These are phyloP conservation scores for Spongia lamella DNA, from an alignment of 37 sponge, comb jelly and placozoan genomes.

Conservation along the genomic window DNA sequence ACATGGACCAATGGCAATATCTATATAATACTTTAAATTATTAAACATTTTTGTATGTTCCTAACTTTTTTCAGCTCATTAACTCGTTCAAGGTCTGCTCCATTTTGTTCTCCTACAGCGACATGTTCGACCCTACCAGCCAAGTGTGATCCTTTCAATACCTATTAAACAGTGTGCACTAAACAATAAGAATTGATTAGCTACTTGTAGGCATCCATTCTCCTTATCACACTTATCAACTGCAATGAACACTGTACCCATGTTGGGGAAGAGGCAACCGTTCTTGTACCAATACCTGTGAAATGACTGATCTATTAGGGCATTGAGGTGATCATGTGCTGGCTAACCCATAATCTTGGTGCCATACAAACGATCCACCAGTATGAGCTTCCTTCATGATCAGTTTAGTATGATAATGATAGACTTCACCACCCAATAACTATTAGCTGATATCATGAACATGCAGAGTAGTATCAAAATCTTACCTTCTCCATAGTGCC, in stretches of 20 bases:
- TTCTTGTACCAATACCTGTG: slow-evolving; percentile 90
- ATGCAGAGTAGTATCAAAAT: not conserved
- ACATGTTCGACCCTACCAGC: slow-evolving; percentile 79
- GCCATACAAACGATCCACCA: slow-evolving; percentile 94
- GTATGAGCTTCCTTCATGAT: slow-evolving; percentile 94
- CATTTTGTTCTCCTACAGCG: slow-evolving; percentile 75
- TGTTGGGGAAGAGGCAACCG: slow-evolving; percentile 87
- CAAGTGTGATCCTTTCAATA: slow-evolving; percentile 77
- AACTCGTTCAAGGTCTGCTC: slow-evolving; percentile 85
- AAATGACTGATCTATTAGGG: not conserved
- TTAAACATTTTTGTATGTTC: slow-evolving; percentile 8
- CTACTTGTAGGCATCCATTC: slow-evolving; percentile 91
- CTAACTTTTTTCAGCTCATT: slow-evolving; percentile 57
- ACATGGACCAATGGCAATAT: slow-evolving; percentile 61
- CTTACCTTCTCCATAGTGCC: slow-evolving; percentile 76
- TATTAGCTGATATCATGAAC: not conserved
- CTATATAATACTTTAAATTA: slow-evolving; percentile 30
- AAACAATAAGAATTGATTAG: not conserved
- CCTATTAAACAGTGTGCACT: slow-evolving; percentile 25
- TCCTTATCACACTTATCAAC: slow-evolving; percentile 81
- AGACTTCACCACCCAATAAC: slow-evolving; percentile 89
- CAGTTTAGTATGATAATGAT: slow-evolving; percentile 95
- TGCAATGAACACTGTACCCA: slow-evolving; percentile 88
- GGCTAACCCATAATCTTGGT: slow-evolving; percentile 94
- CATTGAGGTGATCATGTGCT: no score